Conservation (phyloP, 2,797 vertebrate genomes). For the Channallabes apus region DNA sequence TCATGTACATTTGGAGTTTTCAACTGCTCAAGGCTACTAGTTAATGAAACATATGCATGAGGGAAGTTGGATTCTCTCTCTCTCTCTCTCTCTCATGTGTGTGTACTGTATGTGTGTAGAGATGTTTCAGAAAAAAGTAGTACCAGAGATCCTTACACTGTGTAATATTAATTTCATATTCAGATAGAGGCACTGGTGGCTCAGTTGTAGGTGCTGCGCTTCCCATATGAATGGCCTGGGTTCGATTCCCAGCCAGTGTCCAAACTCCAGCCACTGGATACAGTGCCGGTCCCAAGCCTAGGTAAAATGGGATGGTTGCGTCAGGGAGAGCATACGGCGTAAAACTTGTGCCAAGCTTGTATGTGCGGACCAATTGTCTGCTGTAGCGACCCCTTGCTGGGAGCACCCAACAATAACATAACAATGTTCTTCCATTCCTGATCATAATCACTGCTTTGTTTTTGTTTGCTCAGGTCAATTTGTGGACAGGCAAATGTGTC, state of each 20-base stretch:
- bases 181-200: too few species aligned
- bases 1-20: constrained; percentile 6
- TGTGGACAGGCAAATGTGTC: constrained; percentile 87
- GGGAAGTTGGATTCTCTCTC: neutral
- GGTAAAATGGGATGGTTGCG: too few species aligned
- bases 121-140: neutral
- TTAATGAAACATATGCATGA: constrained; percentile 17
- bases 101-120: neutral
- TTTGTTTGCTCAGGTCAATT: constrained; percentile 74
- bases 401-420: neutral
- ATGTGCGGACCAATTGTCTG: too few species aligned
- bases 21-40: neutral
- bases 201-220: too few species aligned
- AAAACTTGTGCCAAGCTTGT: too few species aligned
- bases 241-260: neutral
- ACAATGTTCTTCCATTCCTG: neutral
- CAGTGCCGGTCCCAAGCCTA: too few species aligned
- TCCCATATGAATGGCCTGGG: too few species aligned
- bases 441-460: neutral
- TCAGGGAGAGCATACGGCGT: too few species aligned
- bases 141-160: neutral
- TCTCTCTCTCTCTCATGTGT: too few species aligned
- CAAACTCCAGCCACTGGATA: too few species aligned
- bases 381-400: too few species aligned
- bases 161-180: neutral